Base-by-base conservation (phyloP, 1,140 invertebrate species). In the Drosophila dunni region DNA sequence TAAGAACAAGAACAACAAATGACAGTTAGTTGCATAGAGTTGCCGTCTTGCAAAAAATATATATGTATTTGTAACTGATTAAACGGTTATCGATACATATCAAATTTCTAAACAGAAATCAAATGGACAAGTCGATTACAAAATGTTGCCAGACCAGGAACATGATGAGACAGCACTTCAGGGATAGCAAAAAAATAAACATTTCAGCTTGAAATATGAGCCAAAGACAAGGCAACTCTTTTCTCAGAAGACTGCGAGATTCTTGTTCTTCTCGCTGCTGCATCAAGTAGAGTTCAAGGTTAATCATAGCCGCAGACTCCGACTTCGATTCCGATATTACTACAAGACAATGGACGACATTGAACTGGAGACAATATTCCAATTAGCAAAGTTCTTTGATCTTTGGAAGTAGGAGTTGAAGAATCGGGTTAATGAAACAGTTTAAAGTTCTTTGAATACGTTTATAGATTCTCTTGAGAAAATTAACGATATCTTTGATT, bases 71-170 rank as follows among this genome's bases (percentile, higher is more conserved):
- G 29, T 34, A 53, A 34, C 15, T 48, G 33, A 63, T 50, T 34
- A 62, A 69, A 63, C 50, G 53, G 24, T 33, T 56, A 46, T 54
- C 29, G 36, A 62, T 10, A 62, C 42, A 62, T 46, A 63, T 70
- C 50, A 9, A 3, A 63, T 63, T 63, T 63, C 44, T 63, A 73
- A 67, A 67, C 63, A 67, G 11, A 67, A 58, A 34, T 48, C 40
- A 15, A 10, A 10, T n/a, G 7, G 40, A 50, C n/a, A 15, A 36
- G 17, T 20, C 10, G 36, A 46, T 33, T 56, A 40, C n/a, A 62
- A 38, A 58, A n/a, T 34, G 11, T 13, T 58, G 7, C 45, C 33
- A 44, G 20, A 40, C 10, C 20, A 29, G 24, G 44, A 56, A 45
- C n/a, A 13, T 61, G 48, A 62, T 65, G 44, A 66, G 53, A 50